Evolutionary conservation across 2,797 vertebrate species (phyloP).

Genomic region (Balearica regulorum): DNA sequence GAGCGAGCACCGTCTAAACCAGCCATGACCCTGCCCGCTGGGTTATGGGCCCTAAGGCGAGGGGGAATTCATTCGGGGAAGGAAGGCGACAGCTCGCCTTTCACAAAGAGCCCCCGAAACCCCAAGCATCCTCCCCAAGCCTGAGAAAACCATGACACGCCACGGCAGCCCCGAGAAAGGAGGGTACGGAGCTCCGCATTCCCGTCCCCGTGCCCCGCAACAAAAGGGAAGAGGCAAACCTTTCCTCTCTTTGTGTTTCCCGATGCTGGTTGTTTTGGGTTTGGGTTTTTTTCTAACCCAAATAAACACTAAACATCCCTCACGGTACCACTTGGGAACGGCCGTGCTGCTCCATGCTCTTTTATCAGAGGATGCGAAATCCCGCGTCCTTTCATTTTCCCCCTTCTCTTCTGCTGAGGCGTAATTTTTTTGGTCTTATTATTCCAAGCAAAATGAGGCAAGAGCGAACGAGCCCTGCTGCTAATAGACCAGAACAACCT

Average conservation of each 20-base stretch:
- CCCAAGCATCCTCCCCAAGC: not conserved
- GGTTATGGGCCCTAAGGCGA: slow-evolving; percentile 39
- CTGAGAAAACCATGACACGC: not conserved
- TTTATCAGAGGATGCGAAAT: not conserved
- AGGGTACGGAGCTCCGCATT: fast-evolving
- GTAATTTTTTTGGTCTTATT: slow-evolving; percentile 40
- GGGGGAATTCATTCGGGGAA: slow-evolving; percentile 29
- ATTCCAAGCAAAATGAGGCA: slow-evolving; percentile 62
- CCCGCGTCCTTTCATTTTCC: not conserved
- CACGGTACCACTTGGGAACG: fast-evolving
- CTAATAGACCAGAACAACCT: slow-evolving; percentile 51
- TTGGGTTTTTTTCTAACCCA: not conserved
- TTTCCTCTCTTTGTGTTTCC: not conserved
- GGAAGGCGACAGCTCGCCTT: not conserved
- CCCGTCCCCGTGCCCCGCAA: not conserved
- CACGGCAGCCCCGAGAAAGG: not conserved
- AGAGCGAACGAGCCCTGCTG: slow-evolving; percentile 26
- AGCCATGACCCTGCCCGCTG: slow-evolving; percentile 58
- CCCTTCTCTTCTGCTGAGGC: not conserved
- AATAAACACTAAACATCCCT: not conserved
- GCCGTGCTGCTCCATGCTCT: fast-evolving
- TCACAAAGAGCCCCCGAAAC: not conserved
- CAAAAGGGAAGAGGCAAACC: not conserved
- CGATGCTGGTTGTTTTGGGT: not conserved
- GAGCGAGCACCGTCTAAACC: slow-evolving; percentile 4